Percentiles rank a stretch among this genome's conserved stretches.
These are phyloP conservation scores for Chelon auratus DNA, from an alignment of 2,797 vertebrate genomes.

Conservation along the genomic window DNA sequence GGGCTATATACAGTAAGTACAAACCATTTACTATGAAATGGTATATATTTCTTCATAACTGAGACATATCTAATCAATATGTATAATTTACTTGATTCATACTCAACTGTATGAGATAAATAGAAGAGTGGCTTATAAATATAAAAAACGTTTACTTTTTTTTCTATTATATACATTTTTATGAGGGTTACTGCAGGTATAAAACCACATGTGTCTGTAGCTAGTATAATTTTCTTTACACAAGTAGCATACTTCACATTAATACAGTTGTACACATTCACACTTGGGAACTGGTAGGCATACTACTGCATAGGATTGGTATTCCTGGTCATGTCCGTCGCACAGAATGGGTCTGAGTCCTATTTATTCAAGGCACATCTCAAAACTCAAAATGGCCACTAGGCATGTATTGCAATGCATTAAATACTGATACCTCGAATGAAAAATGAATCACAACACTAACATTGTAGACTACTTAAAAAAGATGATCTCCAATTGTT, in stretches of 20 bases:
- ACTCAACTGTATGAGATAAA: no score
- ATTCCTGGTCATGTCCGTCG: slow-evolving; percentile 83
- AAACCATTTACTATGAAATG: no score
- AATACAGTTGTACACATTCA: slow-evolving; percentile 41
- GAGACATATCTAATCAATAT: no score
- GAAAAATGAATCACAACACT: slow-evolving; percentile 67
- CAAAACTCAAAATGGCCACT: slow-evolving; percentile 73
- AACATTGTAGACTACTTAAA: slow-evolving; percentile 45
- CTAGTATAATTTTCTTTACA: slow-evolving; percentile 11
- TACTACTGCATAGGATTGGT: slow-evolving; percentile 65
- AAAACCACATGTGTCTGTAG: slow-evolving; percentile 7
- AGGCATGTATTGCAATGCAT: slow-evolving; percentile 82
- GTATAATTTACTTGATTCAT: no score
- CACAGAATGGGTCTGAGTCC: slow-evolving; percentile 57
- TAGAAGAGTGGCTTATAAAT: no score
- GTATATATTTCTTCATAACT: no score
- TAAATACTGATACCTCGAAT: slow-evolving; percentile 69
- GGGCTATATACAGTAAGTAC: no score
- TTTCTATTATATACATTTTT: no score
- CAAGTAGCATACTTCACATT: slow-evolving; percentile 35
- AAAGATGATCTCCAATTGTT: slow-evolving; percentile 49
- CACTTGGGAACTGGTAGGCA: slow-evolving; percentile 36
- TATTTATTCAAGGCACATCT: slow-evolving; percentile 84
- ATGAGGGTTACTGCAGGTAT: no score
- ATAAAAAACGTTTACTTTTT: no score